Base-by-base conservation (phyloP, 2,113 vertebrate species). In the Paradisaea rubra region DNA sequence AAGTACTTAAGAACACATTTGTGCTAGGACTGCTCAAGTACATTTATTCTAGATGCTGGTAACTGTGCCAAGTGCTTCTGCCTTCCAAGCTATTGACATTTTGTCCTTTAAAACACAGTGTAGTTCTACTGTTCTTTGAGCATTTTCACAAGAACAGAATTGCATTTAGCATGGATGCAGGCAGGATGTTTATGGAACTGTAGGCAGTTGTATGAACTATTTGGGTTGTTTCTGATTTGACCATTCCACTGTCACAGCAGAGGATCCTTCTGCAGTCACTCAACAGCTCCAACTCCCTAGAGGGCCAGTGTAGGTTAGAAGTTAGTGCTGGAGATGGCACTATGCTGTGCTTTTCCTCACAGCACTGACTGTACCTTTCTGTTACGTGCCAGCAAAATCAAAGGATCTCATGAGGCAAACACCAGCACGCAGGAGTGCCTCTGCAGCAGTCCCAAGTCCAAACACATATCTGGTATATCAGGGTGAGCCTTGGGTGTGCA, bases 401-500 rank as follows among this genome's bases (percentile, higher is more conserved):
- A 73, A 61, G 64, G 63, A 66, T 72, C 28, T 80, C 14, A 2
- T 24, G 25, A 13, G 10, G 7, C 82, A 54, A 81, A 66, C 33
- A 39, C 4, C n/a, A 73, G 50, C 53, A 66, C 0, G 1, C 68
- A 81, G 76, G 23, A 69, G 72, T 73, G 68, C 52, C 60, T 81
- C 76, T 50, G 33, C 4, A 0, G 35, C 11, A 87, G 50, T 88
- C 86, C 71, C 60, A 83, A 90, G 80, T 70, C 60, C 81, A 86
- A 68, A 93, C 68, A 77, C 23, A 63, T 7, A 21, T 65, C 76
- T 65, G 61, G 63, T 82, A 25, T 61, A 54, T 53, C 45, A 76
- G 81, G 53, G 78, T 76, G 63, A 94, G 93, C 74, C 61, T 44
- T 95, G 82, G 86, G 64, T 63, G 59, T 93, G 54, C 50, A 83